Percentiles rank a stretch among this genome's conserved stretches.
These are phyloP conservation scores for Tangara arthus DNA, from an alignment of 2,797 vertebrate genomes.

Conservation along the genomic window DNA sequence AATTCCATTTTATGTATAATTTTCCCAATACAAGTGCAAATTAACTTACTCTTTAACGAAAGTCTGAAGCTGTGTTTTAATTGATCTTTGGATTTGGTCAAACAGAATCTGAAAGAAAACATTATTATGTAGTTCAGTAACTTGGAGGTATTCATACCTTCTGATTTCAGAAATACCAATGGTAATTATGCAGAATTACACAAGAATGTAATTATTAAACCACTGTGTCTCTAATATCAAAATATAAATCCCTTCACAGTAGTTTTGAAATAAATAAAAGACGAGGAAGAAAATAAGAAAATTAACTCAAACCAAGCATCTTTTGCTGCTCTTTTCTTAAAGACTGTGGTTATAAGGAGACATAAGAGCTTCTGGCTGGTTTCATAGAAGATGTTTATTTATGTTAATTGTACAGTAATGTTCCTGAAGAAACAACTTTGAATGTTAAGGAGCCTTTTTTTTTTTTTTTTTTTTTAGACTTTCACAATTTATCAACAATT, in stretches of 20 bases:
- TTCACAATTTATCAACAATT: not conserved
- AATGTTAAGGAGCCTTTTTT: not conserved
- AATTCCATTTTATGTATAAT: not conserved
- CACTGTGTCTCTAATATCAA: not conserved
- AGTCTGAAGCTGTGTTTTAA: conserved; percentile 95
- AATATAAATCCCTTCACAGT: not conserved
- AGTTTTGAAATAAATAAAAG: not conserved
- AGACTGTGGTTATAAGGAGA: not conserved
- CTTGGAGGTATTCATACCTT: not conserved
- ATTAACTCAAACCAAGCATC: not conserved
- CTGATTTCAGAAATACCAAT: not conserved
- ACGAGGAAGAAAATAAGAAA: not conserved
- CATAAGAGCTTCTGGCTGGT: not conserved
- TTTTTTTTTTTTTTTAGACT: not conserved
- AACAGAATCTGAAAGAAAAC: conserved; percentile 89
- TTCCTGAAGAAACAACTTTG: not conserved
- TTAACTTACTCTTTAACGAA: conserved; percentile 97
- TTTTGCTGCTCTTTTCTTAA: not conserved
- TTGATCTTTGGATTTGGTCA: conserved; percentile 96
- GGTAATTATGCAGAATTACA: not conserved
- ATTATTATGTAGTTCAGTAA: not conserved
- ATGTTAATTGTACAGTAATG: not conserved
- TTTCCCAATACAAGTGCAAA: not conserved
- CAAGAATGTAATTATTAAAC: not conserved
- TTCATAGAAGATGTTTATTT: not conserved